Evolutionary conservation across 2,888 invertebrate species (phyloP), one percentile per base, ranked within the genome.

Genomic region (Caenorhabditis doughertyi): DNA sequence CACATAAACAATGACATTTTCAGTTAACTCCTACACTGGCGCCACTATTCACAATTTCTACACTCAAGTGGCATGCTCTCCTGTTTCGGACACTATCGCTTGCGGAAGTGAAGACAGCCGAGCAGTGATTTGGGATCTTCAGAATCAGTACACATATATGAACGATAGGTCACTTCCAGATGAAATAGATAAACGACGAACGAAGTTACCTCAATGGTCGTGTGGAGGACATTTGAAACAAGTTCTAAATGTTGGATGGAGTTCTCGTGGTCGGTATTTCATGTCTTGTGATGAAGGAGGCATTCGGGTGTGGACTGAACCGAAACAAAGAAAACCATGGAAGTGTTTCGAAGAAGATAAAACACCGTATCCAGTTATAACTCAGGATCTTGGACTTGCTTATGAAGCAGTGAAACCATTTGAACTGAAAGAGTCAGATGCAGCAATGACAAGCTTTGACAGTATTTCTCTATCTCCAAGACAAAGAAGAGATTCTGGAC

Each of bases 191-290:
- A 62, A 56, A 55, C 47, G 76, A 32, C 13, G 73, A 9, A 51
- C 70, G 18, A 44, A 42, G 13, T 42, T 70, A 2, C 79, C 73
- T 2, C 44, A 39, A 53, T 83, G 68, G 65, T 55, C 81, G 0
- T 58, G 39, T 21, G 76, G 71, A 25, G 81, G 81, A 29, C 84
- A 84, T 47, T n/a, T 62, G 4, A 35, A 51, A 11, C 56, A 65
- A 29, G 84, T 84, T 7, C 53, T 64, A 35, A 81, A 79, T 49
- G 81, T 82, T 16, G 76, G 79, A 13, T 84, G 84, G 84, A 84
- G 81, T 58, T 44, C 74, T 16, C 35, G 44, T 25, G 81, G 73
- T 32, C 55, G 65, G 8, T 70, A 82, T 47, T 82, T 77, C 29
- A 67, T 82, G 62, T 58, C 72, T 8, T 56, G 72, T 27, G 82